These are phyloP conservation scores for Thecophora atra DNA, from an alignment of 2,888 invertebrate species.

Conservation along the genomic window DNA sequence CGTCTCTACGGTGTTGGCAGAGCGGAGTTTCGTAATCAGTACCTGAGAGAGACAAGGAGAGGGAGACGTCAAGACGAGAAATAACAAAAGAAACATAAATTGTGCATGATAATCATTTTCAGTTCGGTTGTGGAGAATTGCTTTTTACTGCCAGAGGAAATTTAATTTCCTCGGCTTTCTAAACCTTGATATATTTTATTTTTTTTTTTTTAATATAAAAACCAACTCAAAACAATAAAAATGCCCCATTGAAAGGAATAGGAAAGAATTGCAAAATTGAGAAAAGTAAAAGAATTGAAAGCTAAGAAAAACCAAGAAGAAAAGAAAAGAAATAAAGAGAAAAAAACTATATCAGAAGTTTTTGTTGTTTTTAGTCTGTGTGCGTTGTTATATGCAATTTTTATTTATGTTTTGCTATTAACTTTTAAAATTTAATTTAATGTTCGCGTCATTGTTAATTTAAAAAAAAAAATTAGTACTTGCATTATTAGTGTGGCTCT, in stretches of 20 bases:
- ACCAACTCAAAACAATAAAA: slow-evolving; percentile 12
- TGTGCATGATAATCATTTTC: not conserved
- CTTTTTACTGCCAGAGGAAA: not conserved
- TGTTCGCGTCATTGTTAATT: too few relatives aligned
- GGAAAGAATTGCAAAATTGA: not conserved
- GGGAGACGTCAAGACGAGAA: not conserved
- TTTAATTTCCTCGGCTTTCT: not conserved
- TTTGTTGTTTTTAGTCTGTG: too few relatives aligned
- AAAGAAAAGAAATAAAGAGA: not conserved
- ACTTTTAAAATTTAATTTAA: too few relatives aligned
- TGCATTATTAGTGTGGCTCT: too few relatives aligned
- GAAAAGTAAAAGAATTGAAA: not conserved
- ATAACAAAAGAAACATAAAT: not conserved
- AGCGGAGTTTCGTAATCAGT: slow-evolving; percentile 90
- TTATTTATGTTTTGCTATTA: too few relatives aligned
- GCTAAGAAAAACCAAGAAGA: not conserved
- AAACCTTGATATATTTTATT: not conserved
- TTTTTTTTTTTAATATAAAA: not conserved
- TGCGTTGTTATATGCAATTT: too few relatives aligned
- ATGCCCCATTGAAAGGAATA: not conserved
- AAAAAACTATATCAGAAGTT: not conserved
- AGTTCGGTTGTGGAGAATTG: not conserved
- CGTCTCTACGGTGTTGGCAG: slow-evolving; percentile 89
- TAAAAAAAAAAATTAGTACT: too few relatives aligned
- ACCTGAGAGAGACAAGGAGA: slow-evolving; percentile 70